Conservation (phyloP, 2,888 invertebrate genomes). For the Eucera pruinosa region DNA sequence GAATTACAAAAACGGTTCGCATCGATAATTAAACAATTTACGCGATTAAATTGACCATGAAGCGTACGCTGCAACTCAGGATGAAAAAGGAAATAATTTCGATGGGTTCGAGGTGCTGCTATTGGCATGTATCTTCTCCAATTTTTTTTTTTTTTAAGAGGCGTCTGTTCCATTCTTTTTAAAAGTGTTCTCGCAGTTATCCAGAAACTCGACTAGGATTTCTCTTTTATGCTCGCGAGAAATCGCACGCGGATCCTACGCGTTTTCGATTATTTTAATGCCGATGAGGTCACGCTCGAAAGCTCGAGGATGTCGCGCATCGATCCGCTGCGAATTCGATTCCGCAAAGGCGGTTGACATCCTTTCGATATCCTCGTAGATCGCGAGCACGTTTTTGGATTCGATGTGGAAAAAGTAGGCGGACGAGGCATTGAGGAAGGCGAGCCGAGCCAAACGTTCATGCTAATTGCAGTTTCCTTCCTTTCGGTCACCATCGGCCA, state of each 20-base stretch:
- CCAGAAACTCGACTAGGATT: background rate
- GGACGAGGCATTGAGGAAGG: conserved; percentile 74
- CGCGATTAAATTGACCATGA: too few species aligned
- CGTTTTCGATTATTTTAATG: conserved; percentile 43
- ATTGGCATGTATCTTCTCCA: too few species aligned
- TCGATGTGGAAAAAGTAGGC: conserved; percentile 71
- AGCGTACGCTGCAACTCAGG: too few species aligned
- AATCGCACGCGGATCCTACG: conserved; percentile 38
- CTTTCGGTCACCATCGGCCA: conserved; percentile 49
- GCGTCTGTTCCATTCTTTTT: background rate
- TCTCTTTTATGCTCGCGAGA: conserved; percentile 23
- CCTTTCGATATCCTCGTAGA: conserved; percentile 43
- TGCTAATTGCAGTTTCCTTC: conserved; percentile 69
- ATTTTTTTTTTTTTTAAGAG: too few species aligned
- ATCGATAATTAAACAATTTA: too few species aligned
- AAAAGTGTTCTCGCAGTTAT: background rate
- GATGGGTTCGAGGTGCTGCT: too few species aligned
- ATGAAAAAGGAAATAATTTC: too few species aligned
- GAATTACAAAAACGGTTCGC: too few species aligned
- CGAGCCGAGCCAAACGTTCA: conserved; percentile 65
- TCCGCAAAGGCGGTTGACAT: conserved; percentile 59
- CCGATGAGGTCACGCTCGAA: conserved; percentile 63
- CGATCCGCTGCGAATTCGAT: conserved; percentile 16
- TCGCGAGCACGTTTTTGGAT: conserved; percentile 31
- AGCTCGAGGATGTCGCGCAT: conserved; percentile 26